A percentile compares a stretch with the other conserved stretches of the same genome.
Evolutionary conservation across 92 coral and sea anemone species (phyloP).

Genomic region (Parazoanthus darwini): DNA sequence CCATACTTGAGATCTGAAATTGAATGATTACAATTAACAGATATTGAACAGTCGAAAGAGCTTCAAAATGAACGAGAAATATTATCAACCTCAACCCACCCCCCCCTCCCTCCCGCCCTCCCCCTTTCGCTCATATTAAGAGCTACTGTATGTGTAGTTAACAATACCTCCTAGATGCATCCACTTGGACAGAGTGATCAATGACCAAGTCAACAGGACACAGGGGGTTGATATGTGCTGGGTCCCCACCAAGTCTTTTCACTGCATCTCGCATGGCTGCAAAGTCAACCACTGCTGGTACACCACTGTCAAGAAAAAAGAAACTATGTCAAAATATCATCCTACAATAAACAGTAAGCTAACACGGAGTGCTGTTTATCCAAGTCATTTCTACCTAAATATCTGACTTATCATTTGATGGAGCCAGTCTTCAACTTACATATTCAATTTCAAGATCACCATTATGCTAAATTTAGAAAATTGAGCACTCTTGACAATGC

Average conservation of each 20-base stretch:
- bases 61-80: neutral
- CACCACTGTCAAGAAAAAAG: conserved; percentile 65
- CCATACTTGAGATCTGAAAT: conserved; percentile 85
- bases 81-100: neutral
- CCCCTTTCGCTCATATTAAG: too few species aligned
- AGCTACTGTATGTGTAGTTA: neutral
- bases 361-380: too few species aligned
- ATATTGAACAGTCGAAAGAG: too few species aligned
- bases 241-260: conserved; percentile 94
- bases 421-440: too few species aligned
- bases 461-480: too few species aligned
- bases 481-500: too few species aligned
- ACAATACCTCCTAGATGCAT: conserved; percentile 79
- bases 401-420: too few species aligned
- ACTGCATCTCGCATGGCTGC: conserved; percentile 99
- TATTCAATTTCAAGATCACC: too few species aligned
- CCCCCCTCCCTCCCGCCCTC: too few species aligned
- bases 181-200: conserved; percentile 99
- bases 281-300: conserved; percentile 99
- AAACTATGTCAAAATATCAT: neutral
- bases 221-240: conserved; percentile 84
- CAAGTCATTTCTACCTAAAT: too few species aligned
- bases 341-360: neutral
- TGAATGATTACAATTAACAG: neutral
- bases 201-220: conserved; percentile 97